Evolutionary conservation across 30 jellyfish, hydroid and myxozoan species (phyloP).

Genomic region (Nemopilema nomurai): DNA sequence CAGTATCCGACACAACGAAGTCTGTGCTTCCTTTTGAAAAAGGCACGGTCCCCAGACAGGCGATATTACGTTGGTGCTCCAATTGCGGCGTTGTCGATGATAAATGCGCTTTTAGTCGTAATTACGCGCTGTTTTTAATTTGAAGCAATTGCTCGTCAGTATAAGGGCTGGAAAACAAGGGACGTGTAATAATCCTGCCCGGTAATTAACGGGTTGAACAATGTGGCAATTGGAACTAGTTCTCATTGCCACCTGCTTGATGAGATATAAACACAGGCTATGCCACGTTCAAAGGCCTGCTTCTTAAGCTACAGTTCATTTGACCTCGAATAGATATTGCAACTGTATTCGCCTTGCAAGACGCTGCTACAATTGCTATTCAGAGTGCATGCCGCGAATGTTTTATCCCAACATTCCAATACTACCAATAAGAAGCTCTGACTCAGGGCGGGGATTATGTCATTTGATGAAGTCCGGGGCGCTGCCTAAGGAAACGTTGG

Average conservation of each 20-base stretch:
- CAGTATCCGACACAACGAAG: background rate
- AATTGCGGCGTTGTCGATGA: background rate
- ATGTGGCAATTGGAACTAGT: background rate
- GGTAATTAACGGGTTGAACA: background rate
- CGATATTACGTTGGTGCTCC: background rate
- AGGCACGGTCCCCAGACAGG: background rate
- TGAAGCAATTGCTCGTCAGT: background rate
- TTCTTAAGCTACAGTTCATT: background rate
- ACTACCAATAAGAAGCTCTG: too few relatives aligned
- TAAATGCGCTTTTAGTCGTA: background rate
- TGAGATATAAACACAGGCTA: background rate
- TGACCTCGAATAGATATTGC: too few relatives aligned
- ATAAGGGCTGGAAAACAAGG: background rate
- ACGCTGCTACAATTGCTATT: too few relatives aligned
- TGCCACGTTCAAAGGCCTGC: background rate
- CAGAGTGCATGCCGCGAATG: too few relatives aligned
- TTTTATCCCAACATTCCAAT: background rate
- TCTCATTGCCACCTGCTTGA: background rate
- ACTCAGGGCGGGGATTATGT: background rate
- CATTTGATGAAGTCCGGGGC: background rate
- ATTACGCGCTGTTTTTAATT: background rate
- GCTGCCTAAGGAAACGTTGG: background rate
- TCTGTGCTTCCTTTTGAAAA: background rate
- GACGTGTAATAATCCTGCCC: background rate
- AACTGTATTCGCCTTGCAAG: too few relatives aligned